A percentile compares a stretch with the other conserved stretches of the same genome.
Conservation (phyloP, 1,140 invertebrate species). For the Agraylea sexmaculata region DNA sequence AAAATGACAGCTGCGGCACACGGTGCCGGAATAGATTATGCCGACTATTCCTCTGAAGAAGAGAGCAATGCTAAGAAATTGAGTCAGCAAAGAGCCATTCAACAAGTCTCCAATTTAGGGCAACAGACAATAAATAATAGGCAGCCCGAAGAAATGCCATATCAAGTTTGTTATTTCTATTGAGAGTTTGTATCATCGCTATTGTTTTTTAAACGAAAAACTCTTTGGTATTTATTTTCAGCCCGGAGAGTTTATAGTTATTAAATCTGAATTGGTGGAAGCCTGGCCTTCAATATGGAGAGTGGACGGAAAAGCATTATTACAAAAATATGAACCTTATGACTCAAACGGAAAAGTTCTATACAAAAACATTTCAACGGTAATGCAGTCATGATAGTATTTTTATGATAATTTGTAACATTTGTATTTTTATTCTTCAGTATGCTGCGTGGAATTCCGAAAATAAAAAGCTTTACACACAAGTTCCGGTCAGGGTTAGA, state of each 20-base stretch:
- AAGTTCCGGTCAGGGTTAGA: slow-evolving; percentile 61
- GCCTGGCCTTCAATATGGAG: slow-evolving; percentile 75
- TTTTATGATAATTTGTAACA: slow-evolving; percentile 12
- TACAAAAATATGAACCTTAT: slow-evolving; percentile 80
- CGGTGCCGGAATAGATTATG: slow-evolving; percentile 38
- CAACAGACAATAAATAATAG: slow-evolving; percentile 32
- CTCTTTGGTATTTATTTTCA: slow-evolving; percentile 32
- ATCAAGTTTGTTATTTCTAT: no score
- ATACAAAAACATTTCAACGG: slow-evolving; percentile 78
- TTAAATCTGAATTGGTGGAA: slow-evolving; percentile 60
- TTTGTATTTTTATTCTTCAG: slow-evolving; percentile 36
- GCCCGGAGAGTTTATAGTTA: slow-evolving; percentile 75
- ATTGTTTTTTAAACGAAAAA: background rate
- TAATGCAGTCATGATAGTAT: slow-evolving; percentile 37
- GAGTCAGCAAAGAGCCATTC: slow-evolving; percentile 40
- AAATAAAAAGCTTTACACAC: slow-evolving; percentile 64
- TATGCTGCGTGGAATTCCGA: slow-evolving; percentile 71
- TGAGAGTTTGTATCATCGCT: no score
- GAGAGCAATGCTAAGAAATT: slow-evolving; percentile 33
- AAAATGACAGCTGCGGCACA: slow-evolving; percentile 37
- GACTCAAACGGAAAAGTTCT: slow-evolving; percentile 66
- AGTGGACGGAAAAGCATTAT: slow-evolving; percentile 72
- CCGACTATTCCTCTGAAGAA: slow-evolving; percentile 32
- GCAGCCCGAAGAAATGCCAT: slow-evolving; percentile 42
- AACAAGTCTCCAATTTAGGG: slow-evolving; percentile 30